These are phyloP conservation scores for Toxostoma redivivum DNA, from an alignment of 2,113 vertebrate species.

Conservation along the genomic window DNA sequence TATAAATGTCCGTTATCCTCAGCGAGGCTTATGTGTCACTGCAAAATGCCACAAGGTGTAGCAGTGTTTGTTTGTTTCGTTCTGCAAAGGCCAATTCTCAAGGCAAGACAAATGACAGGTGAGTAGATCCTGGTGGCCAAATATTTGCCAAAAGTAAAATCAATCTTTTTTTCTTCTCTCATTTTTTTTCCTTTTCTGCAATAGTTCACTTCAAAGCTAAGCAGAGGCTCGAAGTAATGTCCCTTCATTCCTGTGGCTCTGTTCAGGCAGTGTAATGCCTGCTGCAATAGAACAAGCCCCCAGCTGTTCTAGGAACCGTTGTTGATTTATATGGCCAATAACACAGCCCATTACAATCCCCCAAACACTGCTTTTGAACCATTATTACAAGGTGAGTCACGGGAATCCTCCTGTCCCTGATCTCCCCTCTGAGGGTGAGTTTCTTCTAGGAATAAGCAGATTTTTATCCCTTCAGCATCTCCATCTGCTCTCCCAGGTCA, in stretches of 20 bases:
- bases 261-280: neutral
- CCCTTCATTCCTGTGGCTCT: neutral
- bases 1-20: conserved; percentile 46
- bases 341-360: neutral
- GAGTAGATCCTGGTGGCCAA: conserved; percentile 3
- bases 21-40: conserved; percentile 13
- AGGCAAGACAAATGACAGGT: conserved; percentile 41
- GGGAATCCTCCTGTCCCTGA: neutral
- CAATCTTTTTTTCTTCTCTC: neutral
- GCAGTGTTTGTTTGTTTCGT: conserved; percentile 7
- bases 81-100: conserved; percentile 37
- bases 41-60: conserved; percentile 23
- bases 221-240: neutral
- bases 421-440: neutral
- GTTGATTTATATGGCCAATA: neutral
- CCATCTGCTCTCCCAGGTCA: neutral
- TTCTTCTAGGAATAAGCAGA: neutral
- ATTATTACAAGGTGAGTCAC: neutral
- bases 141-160: conserved; percentile 49
- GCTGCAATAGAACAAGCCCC: neutral
- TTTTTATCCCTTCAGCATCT: neutral
- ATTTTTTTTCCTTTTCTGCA: neutral
- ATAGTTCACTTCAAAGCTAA: neutral
- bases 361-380: neutral
- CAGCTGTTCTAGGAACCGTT: neutral